Conservation (phyloP, 2,888 invertebrate genomes). For the Lithosia quadra region DNA sequence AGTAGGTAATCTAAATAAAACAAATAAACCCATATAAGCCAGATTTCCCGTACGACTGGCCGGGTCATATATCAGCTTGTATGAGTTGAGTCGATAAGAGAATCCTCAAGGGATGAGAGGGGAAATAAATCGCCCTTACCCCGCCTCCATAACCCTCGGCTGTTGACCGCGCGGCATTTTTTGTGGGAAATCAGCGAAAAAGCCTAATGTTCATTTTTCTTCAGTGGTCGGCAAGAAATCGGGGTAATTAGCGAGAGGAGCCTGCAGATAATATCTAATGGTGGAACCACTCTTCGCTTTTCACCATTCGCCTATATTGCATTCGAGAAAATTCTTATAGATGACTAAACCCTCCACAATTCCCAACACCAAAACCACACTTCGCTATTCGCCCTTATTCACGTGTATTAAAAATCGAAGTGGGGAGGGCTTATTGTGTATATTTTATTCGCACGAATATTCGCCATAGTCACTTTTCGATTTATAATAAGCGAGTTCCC, state of each 20-base stretch:
- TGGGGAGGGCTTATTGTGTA: too few relatives aligned
- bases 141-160: constrained; percentile 29
- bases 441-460: too few relatives aligned
- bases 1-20: constrained; percentile 63
- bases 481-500: too few relatives aligned
- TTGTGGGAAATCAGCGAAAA: constrained; percentile 50
- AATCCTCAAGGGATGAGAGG: constrained; percentile 65
- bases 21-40: constrained; percentile 58
- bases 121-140: constrained; percentile 62
- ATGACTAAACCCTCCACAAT: too few relatives aligned
- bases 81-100: constrained; percentile 69
- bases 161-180: constrained; percentile 54
- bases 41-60: constrained; percentile 56
- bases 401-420: too few relatives aligned
- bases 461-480: too few relatives aligned
- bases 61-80: constrained; percentile 65
- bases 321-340: too few relatives aligned
- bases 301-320: too few relatives aligned
- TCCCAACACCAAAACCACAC: too few relatives aligned
- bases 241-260: constrained; percentile 37
- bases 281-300: too few relatives aligned
- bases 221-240: constrained; percentile 38
- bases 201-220: constrained; percentile 46
- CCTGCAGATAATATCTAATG: constrained; percentile 8
- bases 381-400: too few relatives aligned